phyloP scores from a whole-genome alignment of 2,113 vertebrate genomes.

The Halcyon senegalensis region DNA sequence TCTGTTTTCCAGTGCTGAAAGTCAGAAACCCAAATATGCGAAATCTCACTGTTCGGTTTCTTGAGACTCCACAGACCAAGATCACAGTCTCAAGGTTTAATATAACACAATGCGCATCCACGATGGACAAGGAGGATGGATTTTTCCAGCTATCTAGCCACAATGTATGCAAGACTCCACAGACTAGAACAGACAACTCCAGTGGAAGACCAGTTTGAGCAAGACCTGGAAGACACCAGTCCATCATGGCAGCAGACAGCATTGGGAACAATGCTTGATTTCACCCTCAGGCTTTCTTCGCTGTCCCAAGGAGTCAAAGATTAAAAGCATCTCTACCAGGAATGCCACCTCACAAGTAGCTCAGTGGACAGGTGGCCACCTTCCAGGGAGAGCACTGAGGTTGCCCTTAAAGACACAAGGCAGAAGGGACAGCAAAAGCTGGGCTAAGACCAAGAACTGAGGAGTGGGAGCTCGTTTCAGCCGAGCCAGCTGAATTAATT shows the following conservation, averaged over 20 bases:
- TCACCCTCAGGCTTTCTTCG: background rate
- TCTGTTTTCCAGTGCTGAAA: background rate
- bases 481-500: background rate
- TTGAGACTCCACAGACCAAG: background rate
- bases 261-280: rapidly evolving
- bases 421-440: background rate
- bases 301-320: background rate
- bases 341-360: background rate
- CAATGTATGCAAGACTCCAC: rapidly evolving
- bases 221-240: background rate
- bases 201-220: rapidly evolving
- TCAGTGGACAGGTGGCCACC: background rate
- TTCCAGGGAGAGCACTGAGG: background rate
- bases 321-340: background rate
- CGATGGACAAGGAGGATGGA: rapidly evolving
- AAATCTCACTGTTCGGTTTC: background rate
- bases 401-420: background rate
- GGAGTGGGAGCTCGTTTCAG: background rate
- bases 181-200: background rate
- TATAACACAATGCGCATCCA: rapidly evolving
- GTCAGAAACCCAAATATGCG: background rate
- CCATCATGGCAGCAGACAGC: background rate
- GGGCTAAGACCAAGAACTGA: background rate
- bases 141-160: background rate
- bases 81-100: background rate